Evolutionary conservation across 2,797 vertebrate genomes (phyloP).

Genomic region (Pangasius larnaudii): DNA sequence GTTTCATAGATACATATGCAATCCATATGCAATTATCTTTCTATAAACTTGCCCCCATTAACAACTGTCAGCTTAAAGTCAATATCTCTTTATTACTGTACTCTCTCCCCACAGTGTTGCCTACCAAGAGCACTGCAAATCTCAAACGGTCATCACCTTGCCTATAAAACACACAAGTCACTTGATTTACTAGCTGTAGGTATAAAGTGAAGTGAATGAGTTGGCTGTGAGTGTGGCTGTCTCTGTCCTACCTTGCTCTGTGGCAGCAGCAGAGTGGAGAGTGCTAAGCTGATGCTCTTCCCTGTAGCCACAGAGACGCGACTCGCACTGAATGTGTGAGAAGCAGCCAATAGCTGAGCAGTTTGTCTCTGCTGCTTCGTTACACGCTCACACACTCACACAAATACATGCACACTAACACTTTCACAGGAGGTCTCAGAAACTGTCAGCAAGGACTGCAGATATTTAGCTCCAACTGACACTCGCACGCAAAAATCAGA

Average conservation of each 20-base stretch:
- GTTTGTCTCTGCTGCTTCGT: slow-evolving; percentile 46
- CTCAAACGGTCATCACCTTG: slow-evolving; percentile 26
- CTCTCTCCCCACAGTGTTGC: neutral
- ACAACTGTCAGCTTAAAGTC: slow-evolving; percentile 12
- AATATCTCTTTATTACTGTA: neutral
- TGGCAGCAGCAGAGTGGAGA: slow-evolving; percentile 48
- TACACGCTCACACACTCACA: slow-evolving; percentile 41
- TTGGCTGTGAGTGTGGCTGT: slow-evolving; percentile 30
- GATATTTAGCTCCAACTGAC: slow-evolving; percentile 23
- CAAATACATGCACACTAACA: slow-evolving; percentile 37
- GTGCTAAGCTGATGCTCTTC: slow-evolving; percentile 57
- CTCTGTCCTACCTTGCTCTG: slow-evolving; percentile 55
- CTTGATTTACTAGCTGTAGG: slow-evolving; percentile 24
- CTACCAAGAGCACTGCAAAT: slow-evolving; percentile 10
- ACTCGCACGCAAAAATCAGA: neutral
- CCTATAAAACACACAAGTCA: slow-evolving; percentile 33
- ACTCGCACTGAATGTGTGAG: slow-evolving; percentile 61
- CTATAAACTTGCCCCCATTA: neutral
- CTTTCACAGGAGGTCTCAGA: slow-evolving; percentile 44
- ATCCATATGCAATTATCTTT: neutral
- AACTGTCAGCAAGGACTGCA: slow-evolving; percentile 40
- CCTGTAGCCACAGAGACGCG: slow-evolving; percentile 64
- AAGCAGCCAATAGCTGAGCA: slow-evolving; percentile 73
- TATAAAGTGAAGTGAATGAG: slow-evolving; percentile 8
- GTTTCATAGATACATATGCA: neutral